Base-by-base conservation (phyloP, 2,888 invertebrate species). In the Creontiades dilutus region DNA sequence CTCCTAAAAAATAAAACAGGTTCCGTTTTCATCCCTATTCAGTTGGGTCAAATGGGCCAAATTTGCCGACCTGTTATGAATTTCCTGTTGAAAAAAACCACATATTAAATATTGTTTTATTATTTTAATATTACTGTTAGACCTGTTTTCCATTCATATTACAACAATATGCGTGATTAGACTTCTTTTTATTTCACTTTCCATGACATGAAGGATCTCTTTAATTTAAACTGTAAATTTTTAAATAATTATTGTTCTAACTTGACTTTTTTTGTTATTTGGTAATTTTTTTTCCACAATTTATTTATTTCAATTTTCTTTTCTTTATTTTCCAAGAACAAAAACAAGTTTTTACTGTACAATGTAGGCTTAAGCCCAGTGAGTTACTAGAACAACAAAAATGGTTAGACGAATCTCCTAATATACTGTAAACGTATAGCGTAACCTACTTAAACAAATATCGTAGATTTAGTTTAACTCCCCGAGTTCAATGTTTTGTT, bases 281-380 rank as follows among this genome's bases (percentile, higher is more conserved):
- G n/a, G 78, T 78, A 12, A 14, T 78, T n/a, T 12, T 46, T 78
- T 78, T n/a, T n/a, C n/a, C 37, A 46, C 11, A 27, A n/a, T 78
- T 28, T n/a, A n/a, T n/a, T n/a, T n/a, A n/a, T n/a, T n/a, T n/a
- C n/a, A n/a, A n/a, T n/a, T n/a, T n/a, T 47, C 78, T 37, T 46
- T 46, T 37, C 37, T 47, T 47, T 78, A n/a, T n/a, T 37, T 7
- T 78, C 16, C 13, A 68, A 23, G 23, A 61, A 61, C 19, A n/a
- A 16, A 19, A 68, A 68, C 19, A 68, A 68, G 68, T 68, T 68
- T 68, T 23, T 19, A 27, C 47, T 82, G 82, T 82, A 82, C 27
- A 23, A 82, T 52, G 47, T 82, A 82, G 82, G 46, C 23, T 47
- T 82, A 82, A 82, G 82, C 82, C 82, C 82, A 82, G 82, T 82